phyloP scores from a whole-genome alignment of 2,888 invertebrate genomes.

The Abscondita cerata region DNA sequence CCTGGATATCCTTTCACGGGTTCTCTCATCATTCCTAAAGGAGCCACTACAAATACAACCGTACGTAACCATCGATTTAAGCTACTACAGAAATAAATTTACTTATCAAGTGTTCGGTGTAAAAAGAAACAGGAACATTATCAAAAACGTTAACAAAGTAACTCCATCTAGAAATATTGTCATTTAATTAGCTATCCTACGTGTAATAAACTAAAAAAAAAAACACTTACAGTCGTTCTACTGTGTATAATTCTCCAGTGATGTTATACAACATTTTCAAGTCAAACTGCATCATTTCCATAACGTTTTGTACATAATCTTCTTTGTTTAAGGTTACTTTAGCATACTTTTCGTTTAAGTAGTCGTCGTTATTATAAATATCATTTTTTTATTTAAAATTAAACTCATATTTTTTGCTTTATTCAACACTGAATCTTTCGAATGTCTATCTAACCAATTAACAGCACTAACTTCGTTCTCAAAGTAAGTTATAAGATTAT shows the following conservation, averaged over 20 bases:
- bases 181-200: no score
- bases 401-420: constrained; percentile 36
- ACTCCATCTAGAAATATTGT: constrained; percentile 38
- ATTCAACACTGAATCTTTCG: constrained; percentile 10
- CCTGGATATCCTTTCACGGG: constrained; percentile 38
- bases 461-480: constrained; percentile 17
- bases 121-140: constrained; percentile 36
- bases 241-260: constrained; percentile 12
- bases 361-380: constrained; percentile 15
- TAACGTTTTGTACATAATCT: constrained; percentile 21
- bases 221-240: constrained; percentile 24
- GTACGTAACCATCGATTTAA: not conserved
- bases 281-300: constrained; percentile 16
- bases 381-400: constrained; percentile 25
- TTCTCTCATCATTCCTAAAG: constrained; percentile 36
- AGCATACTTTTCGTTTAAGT: constrained; percentile 23
- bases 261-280: constrained; percentile 13
- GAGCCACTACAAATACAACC: constrained; percentile 36
- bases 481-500: constrained; percentile 33
- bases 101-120: constrained; percentile 37
- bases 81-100: not conserved
- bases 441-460: constrained; percentile 37
- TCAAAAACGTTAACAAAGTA: constrained; percentile 36
- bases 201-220: not conserved
- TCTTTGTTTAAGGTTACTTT: not conserved